Base-by-base conservation (phyloP, 53 echinoderm and acorn worm genomes). In the Holothuria leucospilota region DNA sequence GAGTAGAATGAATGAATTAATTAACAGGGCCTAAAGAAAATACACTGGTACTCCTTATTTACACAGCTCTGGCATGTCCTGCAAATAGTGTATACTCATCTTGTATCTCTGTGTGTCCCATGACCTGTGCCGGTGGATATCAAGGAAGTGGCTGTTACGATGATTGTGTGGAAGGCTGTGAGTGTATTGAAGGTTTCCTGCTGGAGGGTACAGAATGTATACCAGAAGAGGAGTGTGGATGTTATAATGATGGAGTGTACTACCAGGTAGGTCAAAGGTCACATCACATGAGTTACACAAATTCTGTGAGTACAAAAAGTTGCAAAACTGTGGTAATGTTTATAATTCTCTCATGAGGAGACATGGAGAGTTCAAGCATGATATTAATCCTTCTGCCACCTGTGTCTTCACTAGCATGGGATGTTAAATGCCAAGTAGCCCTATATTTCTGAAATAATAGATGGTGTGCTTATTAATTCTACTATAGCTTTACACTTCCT, bases 101-200 rank as follows among this genome's bases (percentile, higher is more conserved):
- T 5, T 92, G 94, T 60, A 82, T 88, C 20, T 88, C 92, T 3
- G 92, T 92, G 42, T 96, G 96, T 42, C 94, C 94, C 28, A 52
- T 67, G 28, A 94, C 96, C 51, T 96, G 96, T 63, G 84, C 88
- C 20, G 82, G 92, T 70, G 86, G 81, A 51, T 56, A 56, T 18
- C 46, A 74, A 14, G 87, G 88, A 24, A 52, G 40, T 18, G 64
- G 41, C 41, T 96, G 96, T 74, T 51, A 86, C 20, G 94, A 92
- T 29, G 69, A 59, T 6, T 94, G 94, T 72, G 92, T 96, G 16
- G 96, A 96, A 62, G 96, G 94, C 20, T 96, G 96, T 60, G 81
- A 84, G 59, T 96, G 96, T 71, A 65, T 82, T 20, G 74, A 77
- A 29, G 96, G 96, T 4, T 92, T 62, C 34, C 92, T 96, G 14